Conservation (phyloP, 2,888 invertebrate species). For the Dasysyrphus tricinctus region DNA sequence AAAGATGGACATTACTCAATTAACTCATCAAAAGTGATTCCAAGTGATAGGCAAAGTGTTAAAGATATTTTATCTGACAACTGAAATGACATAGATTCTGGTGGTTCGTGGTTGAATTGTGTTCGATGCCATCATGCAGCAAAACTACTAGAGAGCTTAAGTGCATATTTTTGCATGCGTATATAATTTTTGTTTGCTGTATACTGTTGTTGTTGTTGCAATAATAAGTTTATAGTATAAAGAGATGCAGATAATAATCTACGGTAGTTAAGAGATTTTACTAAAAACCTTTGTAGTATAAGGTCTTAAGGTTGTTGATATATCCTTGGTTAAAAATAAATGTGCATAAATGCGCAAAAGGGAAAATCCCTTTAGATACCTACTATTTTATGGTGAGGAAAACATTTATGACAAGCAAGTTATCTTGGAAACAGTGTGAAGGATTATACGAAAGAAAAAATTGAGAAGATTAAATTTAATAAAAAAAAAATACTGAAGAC, state of each 20-base stretch:
- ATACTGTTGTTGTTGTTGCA: constrained; percentile 28
- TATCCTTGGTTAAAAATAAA: constrained; percentile 26
- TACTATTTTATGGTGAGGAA: neutral
- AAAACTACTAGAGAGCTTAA: constrained; percentile 23
- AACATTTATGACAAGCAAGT: constrained; percentile 36
- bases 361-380: neutral
- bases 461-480: neutral
- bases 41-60: constrained; percentile 72
- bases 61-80: constrained; percentile 73
- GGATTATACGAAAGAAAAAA: constrained; percentile 8
- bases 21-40: constrained; percentile 73
- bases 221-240: neutral
- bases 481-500: neutral
- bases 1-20: constrained; percentile 72
- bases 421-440: constrained; percentile 21
- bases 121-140: neutral
- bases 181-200: constrained; percentile 14
- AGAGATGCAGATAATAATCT: constrained; percentile 55
- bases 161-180: constrained; percentile 41
- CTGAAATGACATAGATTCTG: constrained; percentile 67
- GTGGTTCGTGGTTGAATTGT: constrained; percentile 1
- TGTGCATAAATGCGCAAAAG: neutral
- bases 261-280: constrained; percentile 63
- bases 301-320: constrained; percentile 67
- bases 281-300: constrained; percentile 61